These are phyloP conservation scores for Ganaspis brasiliensis DNA, from an alignment of 2,888 invertebrate genomes.

Conservation along the genomic window DNA sequence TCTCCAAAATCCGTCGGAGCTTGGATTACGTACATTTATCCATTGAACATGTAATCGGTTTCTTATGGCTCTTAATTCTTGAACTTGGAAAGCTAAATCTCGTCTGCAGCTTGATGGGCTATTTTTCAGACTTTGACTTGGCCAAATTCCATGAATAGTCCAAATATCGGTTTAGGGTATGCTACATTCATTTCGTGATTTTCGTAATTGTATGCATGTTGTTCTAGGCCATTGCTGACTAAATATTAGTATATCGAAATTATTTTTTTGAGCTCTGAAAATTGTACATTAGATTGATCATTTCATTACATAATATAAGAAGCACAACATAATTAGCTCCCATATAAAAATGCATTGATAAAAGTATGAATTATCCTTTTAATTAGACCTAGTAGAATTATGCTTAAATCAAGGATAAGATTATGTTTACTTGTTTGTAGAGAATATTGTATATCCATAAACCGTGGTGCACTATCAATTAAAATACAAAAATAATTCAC, in stretches of 20 bases:
- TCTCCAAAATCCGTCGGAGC: constrained; percentile 81
- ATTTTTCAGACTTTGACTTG: neutral
- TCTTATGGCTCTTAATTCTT: constrained; percentile 83
- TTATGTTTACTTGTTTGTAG: too few species aligned
- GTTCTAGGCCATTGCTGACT: constrained; percentile 91
- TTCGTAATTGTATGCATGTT: constrained; percentile 87
- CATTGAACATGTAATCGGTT: constrained; percentile 84
- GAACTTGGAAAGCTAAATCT: neutral
- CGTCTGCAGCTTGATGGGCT: neutral
- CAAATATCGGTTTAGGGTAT: constrained; percentile 85
- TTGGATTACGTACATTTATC: constrained; percentile 86
- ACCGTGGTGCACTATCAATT: too few species aligned
- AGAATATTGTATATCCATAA: too few species aligned
- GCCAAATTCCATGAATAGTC: constrained; percentile 87
- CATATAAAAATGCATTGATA: too few species aligned
- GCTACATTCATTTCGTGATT: constrained; percentile 83
- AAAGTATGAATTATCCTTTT: too few species aligned
- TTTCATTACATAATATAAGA: too few species aligned
- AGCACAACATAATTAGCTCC: too few species aligned
- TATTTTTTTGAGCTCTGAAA: constrained; percentile 60
- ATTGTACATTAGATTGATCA: too few species aligned
- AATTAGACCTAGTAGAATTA: too few species aligned
- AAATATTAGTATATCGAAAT: constrained; percentile 90
- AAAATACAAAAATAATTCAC: too few species aligned
- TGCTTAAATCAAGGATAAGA: too few species aligned